Evolutionary conservation across 2,113 vertebrate species (phyloP), one percentile per base, ranked within the genome.

Genomic region (Triplophysa siluroides): DNA sequence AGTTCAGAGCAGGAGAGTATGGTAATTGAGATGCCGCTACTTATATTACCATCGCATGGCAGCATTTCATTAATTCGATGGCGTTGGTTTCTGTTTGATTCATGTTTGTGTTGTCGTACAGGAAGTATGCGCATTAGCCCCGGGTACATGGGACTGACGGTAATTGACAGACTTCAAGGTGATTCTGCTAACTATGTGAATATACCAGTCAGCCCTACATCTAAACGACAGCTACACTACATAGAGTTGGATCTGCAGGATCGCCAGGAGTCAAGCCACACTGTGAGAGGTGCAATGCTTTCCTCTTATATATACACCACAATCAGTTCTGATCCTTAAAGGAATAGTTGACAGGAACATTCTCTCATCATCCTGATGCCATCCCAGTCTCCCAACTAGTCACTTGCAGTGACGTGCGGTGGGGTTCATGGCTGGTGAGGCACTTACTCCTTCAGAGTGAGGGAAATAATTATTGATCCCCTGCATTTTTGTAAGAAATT

Each of bases 161-260:
- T 63, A 60, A 33, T 18, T 58, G 72, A 85, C 21, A 54, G 56
- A 52, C 45, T 83, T 72, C 76, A 81, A 63, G 87, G 88, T 4
- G 89, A 90, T 77, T 85, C 85, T 50, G 87, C 86, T 50, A 94
- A 92, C 79, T 96, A 96, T 18, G 90, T 94, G 66, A 98, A 96
- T 88, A 90, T 98, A 89, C 96, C 95, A 9, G 83, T 92, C 81
- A 95, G 94, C 83, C 94, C 94, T 4, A 84, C 89, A 38, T 89
- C 92, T 69, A 90, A 91, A 72, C 89, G 90, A 84, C 94, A 94
- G 81, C 93, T 94, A 58, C 93, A 95, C 82, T 95, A 96, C 86
- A 90, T 93, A 83, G 94, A 95, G 85, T 83, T 95, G 86, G 93
- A 95, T 82, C 93, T 95, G 78, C 94, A 90, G 43, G 92, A 92